Base-by-base conservation (phyloP, 2,888 invertebrate genomes). In the Leptopilina myrica region DNA sequence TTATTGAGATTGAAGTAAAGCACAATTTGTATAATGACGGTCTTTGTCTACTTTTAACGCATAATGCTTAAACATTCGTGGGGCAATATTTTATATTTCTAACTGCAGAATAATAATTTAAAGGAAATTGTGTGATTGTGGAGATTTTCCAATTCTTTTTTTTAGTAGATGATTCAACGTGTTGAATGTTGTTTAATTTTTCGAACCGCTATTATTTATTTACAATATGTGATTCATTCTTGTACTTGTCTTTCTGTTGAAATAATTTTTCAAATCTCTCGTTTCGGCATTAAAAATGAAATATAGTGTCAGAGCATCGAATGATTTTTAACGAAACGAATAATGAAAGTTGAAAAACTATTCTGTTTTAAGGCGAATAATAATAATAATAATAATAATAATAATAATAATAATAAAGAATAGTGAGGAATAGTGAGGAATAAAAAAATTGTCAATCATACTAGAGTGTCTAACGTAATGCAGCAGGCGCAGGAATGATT, bases 261-360 rank as follows among this genome's bases (percentile, higher is more conserved):
- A 59, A 59, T 59, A 12, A 56, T 15, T 15, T n/a, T 59, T 59
- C n/a, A 49, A 7, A 15, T 59, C n/a, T 8, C 20, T 62, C 20
- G 8, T 62, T 15, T 59, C 14, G 14, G 7, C n/a, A n/a, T 59
- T n/a, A 46, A 69, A 53, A 11, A 20, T 5, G 20, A 49, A 53
- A 26, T 26, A 8, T 33, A 56, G 56, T 73, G 73, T 14, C 9
- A 56, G 73, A 73, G 73, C 56, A 73, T 73, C 73, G 73, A 73
- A 73, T 15, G 11, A 33, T 53, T 73, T 64, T 12, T 33, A 33
- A 33, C 33, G 33, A 33, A 33, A 53, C 20, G 14, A 56, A 33
- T 56, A 14, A 40, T 40, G n/a, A 9, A 11, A 59, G 7, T 59
- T 59, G n/a, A 59, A n/a, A 59, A n/a, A 5, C 59, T 7, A 6